These are phyloP conservation scores for Xestia ashworthii DNA, from an alignment of 2,888 invertebrate genomes.

Conservation along the genomic window DNA sequence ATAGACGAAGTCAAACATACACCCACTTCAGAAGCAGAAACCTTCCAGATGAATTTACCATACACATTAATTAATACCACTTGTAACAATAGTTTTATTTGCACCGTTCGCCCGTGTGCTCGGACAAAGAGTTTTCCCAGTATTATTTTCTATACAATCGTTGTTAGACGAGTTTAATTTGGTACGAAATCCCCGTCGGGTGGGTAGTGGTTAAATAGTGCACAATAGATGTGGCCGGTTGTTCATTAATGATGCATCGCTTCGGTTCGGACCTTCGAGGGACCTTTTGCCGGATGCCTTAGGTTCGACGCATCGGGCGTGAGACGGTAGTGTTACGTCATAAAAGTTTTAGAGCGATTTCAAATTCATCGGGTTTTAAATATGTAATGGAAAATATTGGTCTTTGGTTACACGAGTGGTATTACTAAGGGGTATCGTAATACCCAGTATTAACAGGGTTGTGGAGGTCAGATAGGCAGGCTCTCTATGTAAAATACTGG, in stretches of 20 bases:
- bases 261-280: conserved; percentile 82
- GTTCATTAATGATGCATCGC: conserved; percentile 86
- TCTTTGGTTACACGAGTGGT: background rate
- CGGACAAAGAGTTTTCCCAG: conserved; percentile 81
- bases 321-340: conserved; percentile 53
- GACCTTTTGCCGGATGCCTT: conserved; percentile 79
- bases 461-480: no score
- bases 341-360: conserved; percentile 48
- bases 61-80: conserved; percentile 84
- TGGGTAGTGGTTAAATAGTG: conserved; percentile 87
- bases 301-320: conserved; percentile 72
- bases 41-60: conserved; percentile 79
- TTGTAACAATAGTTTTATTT: conserved; percentile 86
- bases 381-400: conserved; percentile 16
- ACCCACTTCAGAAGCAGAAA: conserved; percentile 66
- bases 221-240: conserved; percentile 86
- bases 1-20: conserved; percentile 60
- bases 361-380: conserved; percentile 42
- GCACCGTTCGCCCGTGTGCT: conserved; percentile 73
- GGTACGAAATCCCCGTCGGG: conserved; percentile 74
- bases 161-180: conserved; percentile 80
- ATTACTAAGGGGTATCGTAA: no score
- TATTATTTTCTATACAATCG: conserved; percentile 86
- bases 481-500: no score
- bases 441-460: no score